Percentiles rank a stretch among this genome's conserved stretches.
Evolutionary conservation across 2,113 vertebrate genomes (phyloP).

Genomic region (Glaucomys volans): DNA sequence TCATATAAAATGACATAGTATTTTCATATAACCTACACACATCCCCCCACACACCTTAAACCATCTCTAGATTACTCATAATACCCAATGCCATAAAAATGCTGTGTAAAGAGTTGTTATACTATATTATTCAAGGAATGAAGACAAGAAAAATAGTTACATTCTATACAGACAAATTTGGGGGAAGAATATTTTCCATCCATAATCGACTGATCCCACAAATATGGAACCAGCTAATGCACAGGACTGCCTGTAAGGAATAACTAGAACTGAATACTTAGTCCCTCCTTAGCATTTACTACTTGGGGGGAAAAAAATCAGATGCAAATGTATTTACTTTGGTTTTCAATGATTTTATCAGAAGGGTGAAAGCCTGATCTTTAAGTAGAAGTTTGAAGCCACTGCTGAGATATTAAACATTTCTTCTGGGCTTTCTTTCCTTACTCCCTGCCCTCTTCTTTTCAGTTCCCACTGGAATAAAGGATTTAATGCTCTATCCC

Average conservation of each 20-base stretch:
- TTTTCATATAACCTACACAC: background rate
- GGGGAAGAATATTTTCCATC: background rate
- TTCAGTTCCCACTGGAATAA: constrained; percentile 95
- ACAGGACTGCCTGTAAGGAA: background rate
- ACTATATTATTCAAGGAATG: background rate
- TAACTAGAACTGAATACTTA: background rate
- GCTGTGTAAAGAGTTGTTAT: background rate
- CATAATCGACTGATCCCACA: background rate
- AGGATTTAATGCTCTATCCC: constrained; percentile 93
- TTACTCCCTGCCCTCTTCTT: background rate
- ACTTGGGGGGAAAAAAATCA: background rate
- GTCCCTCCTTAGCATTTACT: background rate
- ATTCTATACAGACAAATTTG: background rate
- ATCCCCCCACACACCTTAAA: background rate
- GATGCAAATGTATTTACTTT: background rate
- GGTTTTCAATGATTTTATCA: background rate
- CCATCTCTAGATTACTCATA: background rate
- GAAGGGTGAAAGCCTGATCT: background rate
- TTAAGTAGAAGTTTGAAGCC: background rate
- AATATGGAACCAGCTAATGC: no score
- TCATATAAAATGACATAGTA: background rate
- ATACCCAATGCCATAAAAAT: background rate
- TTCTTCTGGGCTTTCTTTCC: constrained; percentile 16
- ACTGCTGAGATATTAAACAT: constrained; percentile 9
- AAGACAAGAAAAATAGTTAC: background rate